A percentile compares a stretch with the other conserved stretches of the same genome.
Conservation (phyloP, 1,140 invertebrate genomes). For the Bombus fervidus region DNA sequence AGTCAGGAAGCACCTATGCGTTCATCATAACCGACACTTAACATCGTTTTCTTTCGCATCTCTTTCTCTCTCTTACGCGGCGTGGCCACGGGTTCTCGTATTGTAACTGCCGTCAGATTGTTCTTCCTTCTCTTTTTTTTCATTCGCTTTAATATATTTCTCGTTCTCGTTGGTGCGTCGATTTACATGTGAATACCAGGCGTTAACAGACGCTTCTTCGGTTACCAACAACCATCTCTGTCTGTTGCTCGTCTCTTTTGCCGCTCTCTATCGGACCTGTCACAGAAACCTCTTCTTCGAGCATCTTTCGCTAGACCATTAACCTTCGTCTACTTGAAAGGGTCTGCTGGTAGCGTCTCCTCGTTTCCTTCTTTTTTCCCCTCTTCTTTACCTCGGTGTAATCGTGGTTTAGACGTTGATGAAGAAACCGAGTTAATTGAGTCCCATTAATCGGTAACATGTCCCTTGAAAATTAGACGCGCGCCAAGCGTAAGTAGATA, state of each 20-base stretch:
- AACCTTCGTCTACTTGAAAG: slow-evolving; percentile 67
- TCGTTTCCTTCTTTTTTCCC: background rate
- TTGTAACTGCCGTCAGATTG: background rate
- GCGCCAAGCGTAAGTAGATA: background rate
- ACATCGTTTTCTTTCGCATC: background rate
- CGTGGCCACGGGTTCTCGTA: background rate
- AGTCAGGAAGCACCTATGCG: slow-evolving; percentile 31
- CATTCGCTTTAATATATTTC: slow-evolving; percentile 19
- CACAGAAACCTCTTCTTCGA: slow-evolving; percentile 64
- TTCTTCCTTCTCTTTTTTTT: background rate
- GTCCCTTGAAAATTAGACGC: slow-evolving; percentile 42
- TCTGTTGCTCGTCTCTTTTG: slow-evolving; percentile 3
- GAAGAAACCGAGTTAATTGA: slow-evolving; percentile 47
- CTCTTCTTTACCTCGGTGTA: background rate
- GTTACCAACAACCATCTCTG: slow-evolving; percentile 67
- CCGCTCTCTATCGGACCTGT: slow-evolving; percentile 59
- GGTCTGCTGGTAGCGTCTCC: slow-evolving; percentile 7
- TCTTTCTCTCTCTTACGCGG: background rate
- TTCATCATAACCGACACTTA: slow-evolving; percentile 47
- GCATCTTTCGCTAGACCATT: slow-evolving; percentile 74
- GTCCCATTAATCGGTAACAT: slow-evolving; percentile 39
- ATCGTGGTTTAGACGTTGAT: slow-evolving; percentile 40
- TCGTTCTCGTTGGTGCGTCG: slow-evolving; percentile 60
- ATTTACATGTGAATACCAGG: slow-evolving; percentile 80
- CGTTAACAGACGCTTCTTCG: slow-evolving; percentile 78